Base-by-base conservation (phyloP, 2,113 vertebrate genomes). In the Lipophrys pholis region DNA sequence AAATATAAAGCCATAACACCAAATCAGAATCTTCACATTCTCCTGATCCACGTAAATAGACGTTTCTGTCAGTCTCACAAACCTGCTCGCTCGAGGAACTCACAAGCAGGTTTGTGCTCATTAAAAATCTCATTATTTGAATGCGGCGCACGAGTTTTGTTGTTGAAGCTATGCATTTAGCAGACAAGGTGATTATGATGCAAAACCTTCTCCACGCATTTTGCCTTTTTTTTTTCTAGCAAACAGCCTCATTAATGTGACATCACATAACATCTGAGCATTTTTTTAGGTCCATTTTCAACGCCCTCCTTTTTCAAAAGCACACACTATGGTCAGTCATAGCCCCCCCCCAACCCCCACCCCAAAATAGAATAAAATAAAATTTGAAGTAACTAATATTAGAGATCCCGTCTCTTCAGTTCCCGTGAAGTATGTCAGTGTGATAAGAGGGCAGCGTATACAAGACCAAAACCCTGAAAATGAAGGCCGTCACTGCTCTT, bases 241-340 rank as follows among this genome's bases (percentile, higher is more conserved):
- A 35, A 45, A 51, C 5, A 42, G 8, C 42, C 46, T 61, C 8
- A 64, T 53, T 11, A 50, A 57, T 36, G n/a, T 46, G 6, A 43
- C 41, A 58, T 53, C 16, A 9, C 21, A 11, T 59, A 21, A 45
- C 36, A 66, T 65, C 9, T 68, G 38, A 60, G 12, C 17, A 55
- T 46, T 63, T 21, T 50, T 5, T 63, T 67, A 9, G 15, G 14
- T 21, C 21, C 41, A 59, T 30, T 50, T 68, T 63, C 16, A 75
- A 36, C 11, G 46, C 45, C 41, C 43, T 36, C n/a, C n/a, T n/a
- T n/a, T n/a, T n/a, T n/a, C n/a, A n/a, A n/a, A n/a, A n/a, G n/a
- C n/a, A n/a, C n/a, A n/a, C n/a, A n/a, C n/a, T n/a, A n/a, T n/a
- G n/a, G n/a, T n/a, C 12, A 52, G 36, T 58, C 10, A 40, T 51